A percentile compares a stretch with the other conserved stretches of the same genome.
phyloP scores from a whole-genome alignment of 1,140 invertebrate species.

The Philaenus spumarius region DNA sequence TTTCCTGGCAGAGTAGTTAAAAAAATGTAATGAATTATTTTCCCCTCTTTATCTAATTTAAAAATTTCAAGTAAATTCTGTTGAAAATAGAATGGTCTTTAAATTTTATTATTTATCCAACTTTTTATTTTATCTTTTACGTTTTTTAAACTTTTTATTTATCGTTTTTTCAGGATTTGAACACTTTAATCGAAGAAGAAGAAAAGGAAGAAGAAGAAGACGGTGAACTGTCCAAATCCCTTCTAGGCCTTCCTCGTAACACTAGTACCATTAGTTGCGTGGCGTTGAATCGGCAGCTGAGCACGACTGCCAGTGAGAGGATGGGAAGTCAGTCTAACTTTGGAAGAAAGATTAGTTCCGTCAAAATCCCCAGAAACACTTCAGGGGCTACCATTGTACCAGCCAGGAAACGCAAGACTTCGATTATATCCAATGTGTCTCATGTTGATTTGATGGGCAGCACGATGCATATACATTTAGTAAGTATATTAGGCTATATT shows the following conservation, averaged over 20 bases:
- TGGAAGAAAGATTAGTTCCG: too few species aligned
- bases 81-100: too few species aligned
- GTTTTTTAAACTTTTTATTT: too few species aligned
- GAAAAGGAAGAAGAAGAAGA: background rate
- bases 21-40: too few species aligned
- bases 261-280: background rate
- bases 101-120: too few species aligned
- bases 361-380: background rate
- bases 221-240: background rate
- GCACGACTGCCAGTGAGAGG: background rate
- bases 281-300: background rate
- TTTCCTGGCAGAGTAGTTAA: too few species aligned
- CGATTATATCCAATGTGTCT: slow-evolving; percentile 60
- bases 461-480: slow-evolving; percentile 23
- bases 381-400: slow-evolving; percentile 3
- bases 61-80: too few species aligned
- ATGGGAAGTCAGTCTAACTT: too few species aligned
- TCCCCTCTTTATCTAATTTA: too few species aligned
- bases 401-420: slow-evolving; percentile 43
- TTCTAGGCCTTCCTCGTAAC: background rate
- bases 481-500: too few species aligned
- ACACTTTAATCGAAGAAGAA: background rate
- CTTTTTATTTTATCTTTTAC: too few species aligned
- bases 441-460: slow-evolving; percentile 59
- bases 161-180: background rate